Conservation (phyloP, 2,888 invertebrate species). For the Leucoma salicis region DNA sequence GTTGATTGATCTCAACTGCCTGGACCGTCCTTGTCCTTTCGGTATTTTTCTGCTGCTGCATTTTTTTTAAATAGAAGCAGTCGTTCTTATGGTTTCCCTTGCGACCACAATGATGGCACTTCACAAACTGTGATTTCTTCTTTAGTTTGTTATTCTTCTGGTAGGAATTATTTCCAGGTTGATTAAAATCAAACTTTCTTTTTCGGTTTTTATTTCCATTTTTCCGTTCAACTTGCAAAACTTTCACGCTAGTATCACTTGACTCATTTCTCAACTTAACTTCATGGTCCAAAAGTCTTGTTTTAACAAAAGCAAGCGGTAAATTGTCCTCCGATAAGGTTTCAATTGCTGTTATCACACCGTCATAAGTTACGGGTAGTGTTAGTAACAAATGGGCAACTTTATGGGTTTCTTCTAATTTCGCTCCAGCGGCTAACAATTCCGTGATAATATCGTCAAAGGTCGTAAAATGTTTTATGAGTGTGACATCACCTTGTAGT, state of each 20-base stretch:
- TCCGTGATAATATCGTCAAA: neutral
- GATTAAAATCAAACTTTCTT: no score
- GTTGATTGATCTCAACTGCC: no score
- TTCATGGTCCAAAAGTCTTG: neutral
- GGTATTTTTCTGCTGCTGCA: no score
- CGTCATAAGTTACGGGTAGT: neutral
- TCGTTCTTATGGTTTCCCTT: neutral
- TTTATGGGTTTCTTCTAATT: neutral
- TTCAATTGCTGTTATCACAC: neutral
- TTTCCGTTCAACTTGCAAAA: neutral
- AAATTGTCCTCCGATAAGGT: neutral
- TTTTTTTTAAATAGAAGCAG: neutral
- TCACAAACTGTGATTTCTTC: neutral
- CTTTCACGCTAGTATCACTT: neutral
- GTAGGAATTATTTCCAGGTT: no score
- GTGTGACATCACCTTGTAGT: neutral
- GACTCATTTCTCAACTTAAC: neutral
- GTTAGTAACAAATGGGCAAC: neutral
- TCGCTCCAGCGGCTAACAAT: neutral
- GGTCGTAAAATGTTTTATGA: neutral
- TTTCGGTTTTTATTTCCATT: no score
- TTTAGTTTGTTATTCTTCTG: neutral
- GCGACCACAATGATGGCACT: neutral
- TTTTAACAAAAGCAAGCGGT: neutral
- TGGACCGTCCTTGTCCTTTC: no score